Evolutionary conservation across 2,797 vertebrate species (phyloP), one percentile per base, ranked within the genome.

Genomic region (Megalops cyprinoides): DNA sequence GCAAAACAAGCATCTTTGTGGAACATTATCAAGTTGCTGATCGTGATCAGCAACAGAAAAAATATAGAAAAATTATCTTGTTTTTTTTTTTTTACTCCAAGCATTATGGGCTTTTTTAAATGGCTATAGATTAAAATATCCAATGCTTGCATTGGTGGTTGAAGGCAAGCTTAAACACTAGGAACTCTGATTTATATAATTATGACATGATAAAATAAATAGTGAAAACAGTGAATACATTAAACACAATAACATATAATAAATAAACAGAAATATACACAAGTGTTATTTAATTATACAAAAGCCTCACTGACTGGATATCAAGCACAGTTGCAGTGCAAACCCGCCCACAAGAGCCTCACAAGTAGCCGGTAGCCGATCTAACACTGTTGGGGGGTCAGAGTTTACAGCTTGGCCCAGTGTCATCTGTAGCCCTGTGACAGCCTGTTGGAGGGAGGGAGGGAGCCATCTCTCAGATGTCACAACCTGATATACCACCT

Each of bases 21-120:
- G 37, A 7, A 25, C 55, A 67, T 12, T 10, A n/a, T 76, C 48
- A 74, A 75, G 78, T 62, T 78, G 23, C 74, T 49, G 5, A 56
- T 37, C 12, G 31, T 67, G 53, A 81, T 79, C 18, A 58, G n/a
- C 37, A 46, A 67, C 58, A 62, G 58, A 12, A 62, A 53, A 34
- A 34, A n/a, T n/a, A n/a, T 5, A n/a, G 56, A n/a, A 56, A 46
- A 31, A 74, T n/a, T 44, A 14, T 1, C n/a, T 14, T 5, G n/a
- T 8, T n/a, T 25, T 74, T 56, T 56, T 56, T 14, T 73, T 46
- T n/a, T 44, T 46, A 8, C 42, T 73, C 73, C 10, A 1, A 23
- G 37, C 14, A 69, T 18, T 18, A 39, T 34, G 25, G 14, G 28
- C 14, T 62, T 34, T 67, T 62, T 3, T 14, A 18, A 69, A 15